A percentile compares a stretch with the other conserved stretches of the same genome.
Evolutionary conservation across 2,888 invertebrate species (phyloP).

Genomic region (Drosophila mayaguana): DNA sequence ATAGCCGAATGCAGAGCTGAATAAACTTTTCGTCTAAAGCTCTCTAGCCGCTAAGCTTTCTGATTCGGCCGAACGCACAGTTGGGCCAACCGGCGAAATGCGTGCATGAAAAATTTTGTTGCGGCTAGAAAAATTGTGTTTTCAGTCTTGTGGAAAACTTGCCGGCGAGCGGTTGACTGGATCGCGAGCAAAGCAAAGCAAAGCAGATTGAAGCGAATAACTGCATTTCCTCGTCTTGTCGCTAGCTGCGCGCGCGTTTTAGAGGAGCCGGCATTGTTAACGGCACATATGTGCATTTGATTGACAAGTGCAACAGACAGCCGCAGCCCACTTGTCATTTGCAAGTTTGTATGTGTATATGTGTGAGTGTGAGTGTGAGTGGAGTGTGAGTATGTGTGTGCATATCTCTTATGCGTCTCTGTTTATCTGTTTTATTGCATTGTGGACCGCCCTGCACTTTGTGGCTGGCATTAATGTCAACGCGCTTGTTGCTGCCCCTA

Average conservation of each 20-base stretch:
- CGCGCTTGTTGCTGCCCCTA: constrained; percentile 39
- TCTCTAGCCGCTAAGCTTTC: constrained; percentile 47
- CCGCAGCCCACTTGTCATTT: constrained; percentile 45
- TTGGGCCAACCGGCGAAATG: constrained; percentile 68
- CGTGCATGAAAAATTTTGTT: constrained; percentile 69
- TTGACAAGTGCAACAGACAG: constrained; percentile 51
- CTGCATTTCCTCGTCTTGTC: background rate
- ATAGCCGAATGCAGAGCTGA: constrained; percentile 43
- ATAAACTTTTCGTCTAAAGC: constrained; percentile 57
- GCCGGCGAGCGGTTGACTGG: constrained; percentile 76
- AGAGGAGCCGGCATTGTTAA: constrained; percentile 27
- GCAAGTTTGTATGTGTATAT: constrained; percentile 2
- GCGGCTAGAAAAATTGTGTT: constrained; percentile 66
- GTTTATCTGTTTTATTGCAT: constrained; percentile 32
- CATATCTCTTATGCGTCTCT: constrained; percentile 22
- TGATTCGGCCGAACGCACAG: constrained; percentile 35
- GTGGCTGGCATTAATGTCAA: constrained; percentile 72
- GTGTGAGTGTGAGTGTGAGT: background rate
- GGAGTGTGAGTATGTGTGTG: background rate
- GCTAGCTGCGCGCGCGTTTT: constrained; percentile 7
- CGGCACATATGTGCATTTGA: constrained; percentile 39
- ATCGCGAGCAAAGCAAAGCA: constrained; percentile 44
- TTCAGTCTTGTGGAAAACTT: constrained; percentile 81
- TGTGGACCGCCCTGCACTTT: constrained; percentile 60
- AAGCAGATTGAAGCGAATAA: background rate